Percentiles rank a stretch among this genome's conserved stretches.
phyloP scores from a whole-genome alignment of 2,888 invertebrate genomes.

The Cantharis flavilabris region DNA sequence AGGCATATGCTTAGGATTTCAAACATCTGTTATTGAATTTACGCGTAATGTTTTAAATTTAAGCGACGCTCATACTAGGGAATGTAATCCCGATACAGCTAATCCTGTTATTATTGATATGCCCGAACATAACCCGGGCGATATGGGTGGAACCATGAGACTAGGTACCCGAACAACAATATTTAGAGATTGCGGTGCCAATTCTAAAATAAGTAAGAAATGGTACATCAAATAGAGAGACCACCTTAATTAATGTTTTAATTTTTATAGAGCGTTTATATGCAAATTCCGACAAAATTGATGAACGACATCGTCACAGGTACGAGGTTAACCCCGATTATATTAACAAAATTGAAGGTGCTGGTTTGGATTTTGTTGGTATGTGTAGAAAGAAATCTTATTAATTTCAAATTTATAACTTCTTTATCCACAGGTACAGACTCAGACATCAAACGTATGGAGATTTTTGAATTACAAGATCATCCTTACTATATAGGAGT shows the following conservation, averaged over 20 bases:
- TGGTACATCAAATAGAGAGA: conserved; percentile 29
- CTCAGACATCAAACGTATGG: conserved; percentile 87
- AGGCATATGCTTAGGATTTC: conserved; percentile 97
- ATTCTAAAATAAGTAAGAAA: conserved; percentile 68
- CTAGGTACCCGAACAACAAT: conserved; percentile 90
- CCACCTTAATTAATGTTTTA: not conserved
- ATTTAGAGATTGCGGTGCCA: conserved; percentile 65
- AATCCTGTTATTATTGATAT: conserved; percentile 93
- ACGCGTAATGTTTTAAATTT: conserved; percentile 81
- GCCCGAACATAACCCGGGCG: conserved; percentile 95
- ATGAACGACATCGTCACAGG: conserved; percentile 95
- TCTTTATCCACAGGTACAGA: conserved; percentile 64
- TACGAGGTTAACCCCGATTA: conserved; percentile 96
- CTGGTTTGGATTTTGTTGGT: conserved; percentile 90
- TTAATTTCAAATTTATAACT: not conserved
- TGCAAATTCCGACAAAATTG: conserved; percentile 75
- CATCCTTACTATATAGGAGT: conserved; percentile 95
- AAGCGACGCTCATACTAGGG: conserved; percentile 83
- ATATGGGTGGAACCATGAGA: conserved; percentile 97
- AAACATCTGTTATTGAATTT: conserved; percentile 95
- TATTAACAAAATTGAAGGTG: conserved; percentile 75
- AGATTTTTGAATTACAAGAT: conserved; percentile 82
- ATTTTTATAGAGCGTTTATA: conserved; percentile 71
- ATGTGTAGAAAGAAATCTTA: conserved; percentile 32
- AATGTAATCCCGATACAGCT: conserved; percentile 74